Conservation (phyloP, 1,140 invertebrate genomes). For the Scaptomyza hsui region DNA sequence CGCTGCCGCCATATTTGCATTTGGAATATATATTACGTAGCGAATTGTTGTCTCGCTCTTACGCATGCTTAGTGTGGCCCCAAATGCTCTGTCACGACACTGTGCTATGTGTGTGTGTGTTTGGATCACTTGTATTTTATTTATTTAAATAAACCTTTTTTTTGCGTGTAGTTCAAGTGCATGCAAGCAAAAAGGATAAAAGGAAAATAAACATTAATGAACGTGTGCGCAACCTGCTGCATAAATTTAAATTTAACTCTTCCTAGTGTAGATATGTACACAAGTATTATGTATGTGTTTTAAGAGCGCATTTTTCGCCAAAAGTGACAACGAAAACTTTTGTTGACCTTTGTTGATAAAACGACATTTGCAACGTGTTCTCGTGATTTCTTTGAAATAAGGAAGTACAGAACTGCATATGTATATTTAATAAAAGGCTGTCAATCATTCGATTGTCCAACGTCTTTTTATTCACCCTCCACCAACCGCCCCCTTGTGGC, state of each 20-base stretch:
- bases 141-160: conserved; percentile 71
- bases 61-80: conserved; percentile 34
- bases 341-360: conserved; percentile 51
- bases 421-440: neutral
- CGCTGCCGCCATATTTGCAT: conserved; percentile 80
- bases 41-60: conserved; percentile 63
- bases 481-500: conserved; percentile 1
- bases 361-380: conserved; percentile 1
- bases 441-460: neutral
- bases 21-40: conserved; percentile 72
- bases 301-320: conserved; percentile 8
- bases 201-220: conserved; percentile 20
- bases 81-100: conserved; percentile 45
- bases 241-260: conserved; percentile 29
- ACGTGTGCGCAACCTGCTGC: conserved; percentile 8
- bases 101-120: conserved; percentile 27
- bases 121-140: conserved; percentile 70
- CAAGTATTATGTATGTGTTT: neutral
- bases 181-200: conserved; percentile 19
- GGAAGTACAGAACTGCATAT: too few species aligned
- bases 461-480: neutral
- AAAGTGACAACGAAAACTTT: conserved; percentile 4
- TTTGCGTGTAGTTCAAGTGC: conserved; percentile 69
- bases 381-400: too few species aligned
- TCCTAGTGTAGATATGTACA: neutral